These are phyloP conservation scores for Triops longicaudatus DNA, from an alignment of 1,140 invertebrate species.

Conservation along the genomic window DNA sequence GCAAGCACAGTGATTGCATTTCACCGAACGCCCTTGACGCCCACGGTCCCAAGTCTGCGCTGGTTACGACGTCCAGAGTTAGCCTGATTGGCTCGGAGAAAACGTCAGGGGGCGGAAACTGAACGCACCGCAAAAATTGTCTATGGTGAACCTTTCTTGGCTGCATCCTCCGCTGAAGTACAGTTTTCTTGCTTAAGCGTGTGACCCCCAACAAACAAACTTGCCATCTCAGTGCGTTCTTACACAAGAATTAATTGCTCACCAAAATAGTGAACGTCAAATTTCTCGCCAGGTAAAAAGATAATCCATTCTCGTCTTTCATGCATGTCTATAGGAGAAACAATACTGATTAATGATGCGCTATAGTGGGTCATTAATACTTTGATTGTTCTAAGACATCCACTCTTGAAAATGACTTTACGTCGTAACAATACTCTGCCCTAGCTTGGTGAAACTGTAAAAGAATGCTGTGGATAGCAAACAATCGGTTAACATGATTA, in stretches of 20 bases:
- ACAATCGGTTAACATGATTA: neutral
- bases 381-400: no score
- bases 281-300: neutral
- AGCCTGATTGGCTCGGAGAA: neutral
- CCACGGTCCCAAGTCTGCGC: neutral
- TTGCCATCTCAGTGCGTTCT: neutral
- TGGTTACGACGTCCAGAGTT: neutral
- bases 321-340: neutral
- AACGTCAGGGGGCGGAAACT: neutral
- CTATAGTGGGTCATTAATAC: no score
- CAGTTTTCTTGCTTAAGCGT: neutral
- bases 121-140: neutral
- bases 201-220: neutral
- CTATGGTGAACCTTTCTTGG: conserved; percentile 7
- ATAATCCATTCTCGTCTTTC: neutral
- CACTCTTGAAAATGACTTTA: no score
- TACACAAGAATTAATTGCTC: neutral
- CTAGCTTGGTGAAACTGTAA: neutral
- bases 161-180: neutral
- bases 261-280: neutral
- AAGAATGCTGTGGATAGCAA: neutral
- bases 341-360: no score
- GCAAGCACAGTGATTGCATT: neutral
- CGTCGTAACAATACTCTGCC: no score
- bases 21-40: neutral